Base-by-base conservation (phyloP, 2,888 invertebrate genomes). In the Branchinecta sandiegonensis region DNA sequence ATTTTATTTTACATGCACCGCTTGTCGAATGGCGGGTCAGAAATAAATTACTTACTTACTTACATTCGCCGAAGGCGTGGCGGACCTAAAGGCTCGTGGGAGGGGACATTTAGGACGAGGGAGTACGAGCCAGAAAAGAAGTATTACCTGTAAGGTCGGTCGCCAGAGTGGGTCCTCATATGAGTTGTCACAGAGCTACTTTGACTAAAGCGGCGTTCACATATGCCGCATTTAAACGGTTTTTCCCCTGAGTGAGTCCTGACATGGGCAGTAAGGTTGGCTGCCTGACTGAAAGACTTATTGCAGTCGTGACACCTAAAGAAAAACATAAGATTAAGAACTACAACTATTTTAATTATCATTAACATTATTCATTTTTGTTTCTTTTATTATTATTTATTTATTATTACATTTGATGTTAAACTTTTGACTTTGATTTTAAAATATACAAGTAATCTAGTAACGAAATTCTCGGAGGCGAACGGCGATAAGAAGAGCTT, bases 81-180 rank as follows among this genome's bases (percentile, higher is more conserved):
- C 37, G 6, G 37, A 37, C 23, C 23, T 23, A 23, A 37, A 37
- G 6, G 37, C 37, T 10, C 48, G 50, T 67, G 23, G 11, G 50
- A 17, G 68, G 13, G 13, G 46, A 23, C 46, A 68, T 37, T 37
- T 17, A 23, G 46, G 14, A 17, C 47, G 65, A 65, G 13, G 65
- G 13, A n/a, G 1, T 8, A n/a, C n/a, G 8, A 65, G 8, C n/a
- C 13, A n/a, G 23, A 17, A 8, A n/a, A 10, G 46, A 64, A 65
- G 47, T 13, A 46, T 65, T 70, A 76, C 79, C 81, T 75, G 78
- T 97, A 96, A 0, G 97, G 97, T 70, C 95, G 83, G 78, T 97
- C 96, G n/a, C 96, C 97, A n/a, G 94, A 94, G 80, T 99, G 97
- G n/a, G 97, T 99, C 76, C 97, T 84, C 94, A 96, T 95, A 82